Base-by-base conservation (phyloP, 2,888 invertebrate genomes). In the Argyresthia goedartella region DNA sequence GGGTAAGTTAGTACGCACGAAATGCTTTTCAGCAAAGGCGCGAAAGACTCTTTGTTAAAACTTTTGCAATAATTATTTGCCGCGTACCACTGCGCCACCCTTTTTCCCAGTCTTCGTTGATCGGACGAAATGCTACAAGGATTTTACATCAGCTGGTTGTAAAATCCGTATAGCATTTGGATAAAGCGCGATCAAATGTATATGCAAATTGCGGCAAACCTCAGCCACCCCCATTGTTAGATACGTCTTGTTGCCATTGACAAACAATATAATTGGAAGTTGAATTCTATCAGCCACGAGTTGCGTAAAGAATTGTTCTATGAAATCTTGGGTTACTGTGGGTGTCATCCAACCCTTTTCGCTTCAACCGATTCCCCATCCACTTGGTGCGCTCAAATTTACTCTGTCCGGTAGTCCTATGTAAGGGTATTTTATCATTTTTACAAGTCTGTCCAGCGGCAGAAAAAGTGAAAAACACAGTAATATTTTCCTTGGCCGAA, bases 321-420 rank as follows among this genome's bases (percentile, higher is more conserved):
- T 60, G 49, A 62, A 66, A 50, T 66, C 60, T 53, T 60, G 66
- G 56, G 67, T 66, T 9, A 60, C 57, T 57, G 63, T 58, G 13
- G 60, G 52, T 10, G 62, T 67, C 67, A 66, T 69, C 64, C 65
- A 65, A 4, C 66, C 67, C 57, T 61, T 65, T n/a, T 66, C 66
- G 51, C 59, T 59, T 53, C 61, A 51, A 8, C 63, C 65, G 44
- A 60, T 49, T 34, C 61, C 65, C 67, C 66, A 67, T 9, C 54
- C 57, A 55, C 57, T 52, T 11, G 60, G 61, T 43, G 61, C 54
- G n/a, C 56, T 51, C 13, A 36, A 9, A 36, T 7, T 36, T 8
- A 36, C 36, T 9, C 9, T 36, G 36, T 36, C 36, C 7, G 36
- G 36, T 36, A 36, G 7, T 9, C 36, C 9, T 36, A 8, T 36